These are phyloP conservation scores for Eupithecia inturbata DNA, from an alignment of 2,888 invertebrate genomes.

Conservation along the genomic window DNA sequence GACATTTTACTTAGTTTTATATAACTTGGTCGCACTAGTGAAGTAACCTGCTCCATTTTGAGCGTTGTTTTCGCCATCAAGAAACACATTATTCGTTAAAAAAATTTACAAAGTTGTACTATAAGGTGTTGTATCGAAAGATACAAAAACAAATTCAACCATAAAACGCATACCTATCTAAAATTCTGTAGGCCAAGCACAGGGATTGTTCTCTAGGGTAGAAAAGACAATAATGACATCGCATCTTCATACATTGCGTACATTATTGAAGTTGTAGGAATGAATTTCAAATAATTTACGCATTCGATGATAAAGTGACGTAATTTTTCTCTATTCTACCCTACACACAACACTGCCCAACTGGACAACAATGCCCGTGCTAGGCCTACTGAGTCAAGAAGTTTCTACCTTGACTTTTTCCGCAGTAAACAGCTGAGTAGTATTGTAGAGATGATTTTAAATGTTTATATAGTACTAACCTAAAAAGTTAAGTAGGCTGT, in stretches of 20 bases:
- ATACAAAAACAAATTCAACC: background rate
- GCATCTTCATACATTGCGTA: too few relatives aligned
- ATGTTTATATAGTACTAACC: background rate
- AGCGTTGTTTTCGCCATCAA: background rate
- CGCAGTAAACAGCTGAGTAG: slow-evolving; percentile 10
- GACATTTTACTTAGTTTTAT: background rate
- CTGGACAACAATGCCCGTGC: too few relatives aligned
- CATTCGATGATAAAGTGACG: too few relatives aligned
- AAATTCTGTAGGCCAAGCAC: too few relatives aligned
- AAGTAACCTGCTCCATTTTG: background rate
- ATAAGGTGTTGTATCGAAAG: background rate
- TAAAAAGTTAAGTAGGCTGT: background rate
- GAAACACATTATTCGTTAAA: background rate
- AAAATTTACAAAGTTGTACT: background rate
- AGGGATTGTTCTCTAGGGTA: too few relatives aligned
- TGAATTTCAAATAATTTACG: too few relatives aligned
- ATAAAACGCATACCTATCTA: background rate
- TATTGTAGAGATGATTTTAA: slow-evolving; percentile 13
- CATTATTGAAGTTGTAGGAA: too few relatives aligned
- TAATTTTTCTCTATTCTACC: too few relatives aligned
- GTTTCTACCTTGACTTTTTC: background rate
- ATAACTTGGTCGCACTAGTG: background rate
- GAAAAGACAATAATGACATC: too few relatives aligned
- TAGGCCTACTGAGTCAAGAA: too few relatives aligned
- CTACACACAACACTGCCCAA: too few relatives aligned